Evolutionary conservation across 1,140 invertebrate species (phyloP).

Genomic region (Lanistes nyassanus): DNA sequence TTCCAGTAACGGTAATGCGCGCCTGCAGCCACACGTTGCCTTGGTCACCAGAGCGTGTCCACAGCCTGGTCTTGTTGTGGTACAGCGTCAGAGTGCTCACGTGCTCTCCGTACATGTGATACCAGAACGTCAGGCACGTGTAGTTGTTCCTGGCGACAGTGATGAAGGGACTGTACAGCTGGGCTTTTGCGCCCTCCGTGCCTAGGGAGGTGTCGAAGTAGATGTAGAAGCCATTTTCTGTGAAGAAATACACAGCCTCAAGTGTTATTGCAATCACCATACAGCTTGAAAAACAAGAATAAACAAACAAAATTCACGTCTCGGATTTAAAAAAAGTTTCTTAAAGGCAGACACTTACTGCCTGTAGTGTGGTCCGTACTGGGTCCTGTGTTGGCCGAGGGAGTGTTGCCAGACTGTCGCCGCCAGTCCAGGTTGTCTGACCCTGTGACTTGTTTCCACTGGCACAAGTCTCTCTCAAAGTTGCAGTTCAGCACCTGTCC

Average conservation of each 20-base stretch:
- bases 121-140: conserved; percentile 59
- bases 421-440: conserved; percentile 58
- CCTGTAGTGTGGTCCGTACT: conserved; percentile 58
- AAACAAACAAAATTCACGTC: background rate
- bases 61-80: conserved; percentile 41
- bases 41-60: conserved; percentile 49
- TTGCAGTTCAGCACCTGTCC: conserved; percentile 43
- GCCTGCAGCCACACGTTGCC: conserved; percentile 56
- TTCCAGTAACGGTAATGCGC: conserved; percentile 20
- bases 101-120: conserved; percentile 62
- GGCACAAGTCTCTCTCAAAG: conserved; percentile 73
- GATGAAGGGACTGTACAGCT: conserved; percentile 49
- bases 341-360: conserved; percentile 1
- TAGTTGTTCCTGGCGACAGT: conserved; percentile 28
- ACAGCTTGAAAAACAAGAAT: too few species aligned
- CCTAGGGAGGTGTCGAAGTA: conserved; percentile 46
- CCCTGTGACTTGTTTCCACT: conserved; percentile 76
- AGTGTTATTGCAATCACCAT: too few species aligned
- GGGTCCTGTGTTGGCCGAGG: conserved; percentile 45
- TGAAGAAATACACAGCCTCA: too few species aligned
- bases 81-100: conserved; percentile 63
- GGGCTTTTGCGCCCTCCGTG: conserved; percentile 46
- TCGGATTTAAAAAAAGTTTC: background rate
- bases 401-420: conserved; percentile 36
- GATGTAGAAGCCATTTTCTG: conserved; percentile 52